Percentiles rank a stretch among this genome's conserved stretches.
Conservation (phyloP, 2,888 invertebrate genomes). For the Eupithecia abbreviata region DNA sequence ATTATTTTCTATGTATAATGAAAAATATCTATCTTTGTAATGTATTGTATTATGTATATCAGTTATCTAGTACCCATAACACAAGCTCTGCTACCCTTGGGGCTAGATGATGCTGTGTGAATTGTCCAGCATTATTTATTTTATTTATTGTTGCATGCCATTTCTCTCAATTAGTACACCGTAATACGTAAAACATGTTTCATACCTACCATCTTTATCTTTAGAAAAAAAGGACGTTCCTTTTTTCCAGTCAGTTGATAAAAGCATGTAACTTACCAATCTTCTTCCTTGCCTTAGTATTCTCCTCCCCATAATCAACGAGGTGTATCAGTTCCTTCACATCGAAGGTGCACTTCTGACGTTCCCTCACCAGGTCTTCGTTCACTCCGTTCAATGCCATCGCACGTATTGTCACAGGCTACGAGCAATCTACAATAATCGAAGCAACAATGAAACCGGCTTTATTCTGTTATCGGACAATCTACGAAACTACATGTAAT, state of each 20-base stretch:
- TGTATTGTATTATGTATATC: too few species aligned
- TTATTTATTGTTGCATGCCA: too few species aligned
- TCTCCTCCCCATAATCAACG: conserved; percentile 88
- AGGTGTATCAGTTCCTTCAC: conserved; percentile 88
- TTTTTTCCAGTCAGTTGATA: background rate
- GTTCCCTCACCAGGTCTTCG: conserved; percentile 87
- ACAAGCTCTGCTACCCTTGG: too few species aligned
- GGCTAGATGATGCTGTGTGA: too few species aligned
- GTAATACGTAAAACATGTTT: too few species aligned
- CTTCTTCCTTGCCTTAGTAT: conserved; percentile 85
- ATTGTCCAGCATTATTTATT: too few species aligned
- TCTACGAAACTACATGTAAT: background rate
- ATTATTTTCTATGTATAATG: too few species aligned
- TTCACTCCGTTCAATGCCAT: conserved; percentile 74
- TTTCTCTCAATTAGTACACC: too few species aligned
- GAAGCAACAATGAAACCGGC: conserved; percentile 17
- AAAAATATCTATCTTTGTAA: too few species aligned
- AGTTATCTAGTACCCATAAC: too few species aligned
- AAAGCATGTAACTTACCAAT: conserved; percentile 56
- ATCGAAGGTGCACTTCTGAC: conserved; percentile 88
- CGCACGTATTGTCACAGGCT: conserved; percentile 21
- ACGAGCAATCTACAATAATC: conserved; percentile 15
- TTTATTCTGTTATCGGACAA: background rate
- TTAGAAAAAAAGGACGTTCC: too few species aligned
- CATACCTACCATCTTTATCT: too few species aligned